These are phyloP conservation scores for Parauchenoglanis punctatus DNA, from an alignment of 2,797 vertebrate species.

Conservation along the genomic window DNA sequence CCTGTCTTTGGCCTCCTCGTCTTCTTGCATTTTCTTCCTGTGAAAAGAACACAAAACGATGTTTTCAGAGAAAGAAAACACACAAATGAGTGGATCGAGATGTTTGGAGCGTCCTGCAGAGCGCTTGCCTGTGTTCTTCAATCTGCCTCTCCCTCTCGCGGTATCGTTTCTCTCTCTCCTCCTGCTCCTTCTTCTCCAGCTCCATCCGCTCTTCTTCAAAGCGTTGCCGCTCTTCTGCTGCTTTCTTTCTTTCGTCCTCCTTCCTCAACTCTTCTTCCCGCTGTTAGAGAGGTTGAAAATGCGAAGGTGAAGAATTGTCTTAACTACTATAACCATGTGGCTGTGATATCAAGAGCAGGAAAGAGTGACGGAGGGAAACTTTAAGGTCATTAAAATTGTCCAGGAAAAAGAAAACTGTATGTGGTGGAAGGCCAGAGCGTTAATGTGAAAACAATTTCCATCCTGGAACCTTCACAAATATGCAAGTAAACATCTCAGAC, in stretches of 20 bases:
- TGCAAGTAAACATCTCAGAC: not conserved
- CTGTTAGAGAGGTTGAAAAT: constrained; percentile 65
- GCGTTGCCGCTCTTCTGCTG: constrained; percentile 83
- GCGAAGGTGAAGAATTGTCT: not conserved
- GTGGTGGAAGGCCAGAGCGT: not conserved
- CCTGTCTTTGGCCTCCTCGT: constrained; percentile 86
- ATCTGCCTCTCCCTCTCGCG: constrained; percentile 84
- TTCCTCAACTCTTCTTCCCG: constrained; percentile 94
- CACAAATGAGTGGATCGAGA: not conserved
- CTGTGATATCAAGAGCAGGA: not conserved
- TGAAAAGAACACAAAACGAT: constrained; percentile 49
- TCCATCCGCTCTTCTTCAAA: constrained; percentile 96
- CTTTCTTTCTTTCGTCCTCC: constrained; percentile 90
- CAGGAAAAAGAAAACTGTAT: not conserved
- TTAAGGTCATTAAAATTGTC: not conserved
- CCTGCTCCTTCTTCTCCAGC: constrained; percentile 89
- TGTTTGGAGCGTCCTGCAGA: not conserved
- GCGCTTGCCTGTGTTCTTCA: constrained; percentile 88
- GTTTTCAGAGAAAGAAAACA: constrained; percentile 2
- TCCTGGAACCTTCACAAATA: not conserved
- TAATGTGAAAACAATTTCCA: not conserved
- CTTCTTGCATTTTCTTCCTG: constrained; percentile 92
- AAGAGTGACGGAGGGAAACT: not conserved
- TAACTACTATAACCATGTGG: not conserved
- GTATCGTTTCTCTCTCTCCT: constrained; percentile 83